Percentiles rank a stretch among this genome's conserved stretches.
phyloP scores from a whole-genome alignment of 2,113 vertebrate species.

The Bothrops jararaca region DNA sequence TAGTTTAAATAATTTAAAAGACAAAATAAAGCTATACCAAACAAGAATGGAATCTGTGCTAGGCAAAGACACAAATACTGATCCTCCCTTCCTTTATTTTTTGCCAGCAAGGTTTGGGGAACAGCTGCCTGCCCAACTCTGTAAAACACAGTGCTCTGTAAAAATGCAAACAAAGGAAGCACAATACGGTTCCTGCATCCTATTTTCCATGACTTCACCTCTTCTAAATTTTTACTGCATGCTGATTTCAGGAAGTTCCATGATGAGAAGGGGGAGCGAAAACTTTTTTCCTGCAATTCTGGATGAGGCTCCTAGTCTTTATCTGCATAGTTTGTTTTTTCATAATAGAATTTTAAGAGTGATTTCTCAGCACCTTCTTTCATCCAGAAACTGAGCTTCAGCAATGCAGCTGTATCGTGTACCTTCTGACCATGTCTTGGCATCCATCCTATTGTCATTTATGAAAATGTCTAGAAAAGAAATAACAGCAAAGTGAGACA shows the following conservation, averaged over 20 bases:
- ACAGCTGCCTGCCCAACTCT: background rate
- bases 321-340: background rate
- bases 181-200: background rate
- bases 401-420: background rate
- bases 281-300: background rate
- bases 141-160: background rate
- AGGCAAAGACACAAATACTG: background rate
- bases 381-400: background rate
- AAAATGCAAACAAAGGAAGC: background rate
- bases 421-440: background rate
- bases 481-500: background rate
- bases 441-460: background rate
- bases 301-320: background rate
- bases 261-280: no score
- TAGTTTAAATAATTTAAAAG: no score
- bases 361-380: background rate
- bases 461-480: background rate
- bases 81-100: background rate
- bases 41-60: background rate
- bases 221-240: background rate
- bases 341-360: background rate
- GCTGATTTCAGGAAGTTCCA: background rate
- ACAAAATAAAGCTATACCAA: background rate
- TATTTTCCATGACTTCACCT: background rate
- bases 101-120: background rate